Evolutionary conservation across 2,797 vertebrate species (phyloP), one percentile per base, ranked within the genome.

Genomic region (Enteromius argenteus): DNA sequence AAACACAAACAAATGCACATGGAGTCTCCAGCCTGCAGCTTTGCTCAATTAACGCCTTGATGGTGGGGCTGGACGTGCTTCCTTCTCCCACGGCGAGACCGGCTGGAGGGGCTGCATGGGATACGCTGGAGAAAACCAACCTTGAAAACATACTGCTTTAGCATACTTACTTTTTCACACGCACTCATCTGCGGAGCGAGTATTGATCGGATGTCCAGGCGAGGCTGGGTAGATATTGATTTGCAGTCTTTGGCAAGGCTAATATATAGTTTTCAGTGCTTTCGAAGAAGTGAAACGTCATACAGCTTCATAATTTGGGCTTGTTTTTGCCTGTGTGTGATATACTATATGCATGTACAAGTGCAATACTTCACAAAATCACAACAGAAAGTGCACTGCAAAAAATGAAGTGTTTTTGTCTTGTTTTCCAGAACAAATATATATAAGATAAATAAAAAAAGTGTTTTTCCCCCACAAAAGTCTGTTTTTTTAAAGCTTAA

Each of bases 1-100:
- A 88, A 58, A 84, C 74, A 81, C 82, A 88, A 85, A 88, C 87
- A 81, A 89, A 74, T 77, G 60, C 78, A 79, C 81, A 77, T 76
- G 79, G 85, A 81, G 75, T 86, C 58, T 90, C 76, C 68, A 35
- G 77, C 75, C 84, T 81, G 72, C 86, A 86, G 83, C 56, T 79
- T 87, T 79, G 72, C 69, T 85, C 81, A 87, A 88, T 86, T 90
- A 84, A 84, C 80, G 72, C 80, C 35, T 80, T 71, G 73, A 80
- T 74, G 86, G 78, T 74, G 66, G 64, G 37, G 77, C 81, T 86
- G 79, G 81, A 76, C 44, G 10, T 46, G 51, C 68, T 85, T 49
- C 84, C 80, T 86, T 85, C 78, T 85, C 87, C 79, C 46, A 79
- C 23, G 62, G 68, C 11, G 83, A 77, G 87, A 82, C 39, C 79